Evolutionary conservation across 2,113 vertebrate genomes (phyloP).

Genomic region (Halcyon senegalensis): DNA sequence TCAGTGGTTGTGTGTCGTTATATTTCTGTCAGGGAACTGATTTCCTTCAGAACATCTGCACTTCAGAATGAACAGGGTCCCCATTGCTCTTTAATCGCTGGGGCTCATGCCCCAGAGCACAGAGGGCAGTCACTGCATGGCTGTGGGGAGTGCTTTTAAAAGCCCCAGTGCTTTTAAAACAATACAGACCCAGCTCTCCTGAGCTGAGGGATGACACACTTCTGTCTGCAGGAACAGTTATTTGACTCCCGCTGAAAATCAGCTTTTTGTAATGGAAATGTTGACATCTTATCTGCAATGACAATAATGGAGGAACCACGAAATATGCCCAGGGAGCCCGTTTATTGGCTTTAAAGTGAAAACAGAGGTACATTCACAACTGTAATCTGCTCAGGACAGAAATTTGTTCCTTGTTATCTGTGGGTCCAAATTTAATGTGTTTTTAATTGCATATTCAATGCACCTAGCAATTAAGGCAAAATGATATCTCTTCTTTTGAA

Average conservation of each 20-base stretch:
- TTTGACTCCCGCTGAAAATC: neutral
- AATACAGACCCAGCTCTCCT: neutral
- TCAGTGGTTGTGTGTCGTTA: no score
- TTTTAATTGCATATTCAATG: constrained; percentile 79
- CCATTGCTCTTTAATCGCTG: neutral
- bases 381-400: constrained; percentile 54
- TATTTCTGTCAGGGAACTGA: neutral
- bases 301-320: neutral
- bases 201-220: neutral
- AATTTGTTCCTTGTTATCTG: constrained; percentile 54
- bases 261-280: constrained; percentile 3
- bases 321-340: neutral
- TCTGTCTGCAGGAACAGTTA: neutral
- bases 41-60: neutral
- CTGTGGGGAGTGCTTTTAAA: neutral
- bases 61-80: neutral
- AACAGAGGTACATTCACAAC: neutral
- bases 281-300: neutral
- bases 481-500: constrained; percentile 70
- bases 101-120: neutral
- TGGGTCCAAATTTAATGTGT: constrained; percentile 67
- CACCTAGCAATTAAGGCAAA: constrained; percentile 75
- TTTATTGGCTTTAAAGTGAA: neutral
- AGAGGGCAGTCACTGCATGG: neutral
- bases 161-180: neutral